phyloP scores from a whole-genome alignment of 2,888 invertebrate species.

The Operophtera brumata region DNA sequence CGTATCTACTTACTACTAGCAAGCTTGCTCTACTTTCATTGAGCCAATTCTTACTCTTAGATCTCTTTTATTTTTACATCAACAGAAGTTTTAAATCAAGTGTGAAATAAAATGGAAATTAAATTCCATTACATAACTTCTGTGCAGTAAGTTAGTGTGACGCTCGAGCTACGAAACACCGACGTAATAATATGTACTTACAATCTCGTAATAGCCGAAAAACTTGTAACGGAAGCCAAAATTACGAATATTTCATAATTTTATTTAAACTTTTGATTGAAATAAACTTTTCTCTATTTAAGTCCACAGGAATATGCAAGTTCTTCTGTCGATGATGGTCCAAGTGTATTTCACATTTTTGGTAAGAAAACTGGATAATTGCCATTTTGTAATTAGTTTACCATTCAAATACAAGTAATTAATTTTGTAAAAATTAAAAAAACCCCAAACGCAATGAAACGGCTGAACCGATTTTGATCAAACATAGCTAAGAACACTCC shows the following conservation, averaged over 20 bases:
- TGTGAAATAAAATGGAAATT: conserved; percentile 69
- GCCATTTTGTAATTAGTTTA: no score
- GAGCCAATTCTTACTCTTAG: no score
- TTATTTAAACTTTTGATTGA: background rate
- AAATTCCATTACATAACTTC: conserved; percentile 51
- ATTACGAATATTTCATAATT: conserved; percentile 10
- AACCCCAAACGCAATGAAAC: no score
- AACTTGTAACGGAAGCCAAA: conserved; percentile 31
- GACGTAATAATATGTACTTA: conserved; percentile 42
- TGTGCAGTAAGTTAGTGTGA: conserved; percentile 47
- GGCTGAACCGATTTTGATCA: no score
- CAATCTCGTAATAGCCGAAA: conserved; percentile 42
- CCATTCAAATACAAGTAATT: no score
- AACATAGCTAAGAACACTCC: no score
- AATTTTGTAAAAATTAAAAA: no score
- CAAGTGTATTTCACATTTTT: no score
- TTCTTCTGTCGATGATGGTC: no score
- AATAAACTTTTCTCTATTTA: background rate
- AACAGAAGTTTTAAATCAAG: conserved; percentile 44
- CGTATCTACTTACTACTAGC: no score
- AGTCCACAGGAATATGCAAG: background rate
- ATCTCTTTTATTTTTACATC: conserved; percentile 8
- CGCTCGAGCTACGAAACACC: conserved; percentile 38
- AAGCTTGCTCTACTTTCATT: no score
- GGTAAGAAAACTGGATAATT: no score